These are phyloP conservation scores for Eupsilia transversa DNA, from an alignment of 2,888 invertebrate species.

Conservation along the genomic window DNA sequence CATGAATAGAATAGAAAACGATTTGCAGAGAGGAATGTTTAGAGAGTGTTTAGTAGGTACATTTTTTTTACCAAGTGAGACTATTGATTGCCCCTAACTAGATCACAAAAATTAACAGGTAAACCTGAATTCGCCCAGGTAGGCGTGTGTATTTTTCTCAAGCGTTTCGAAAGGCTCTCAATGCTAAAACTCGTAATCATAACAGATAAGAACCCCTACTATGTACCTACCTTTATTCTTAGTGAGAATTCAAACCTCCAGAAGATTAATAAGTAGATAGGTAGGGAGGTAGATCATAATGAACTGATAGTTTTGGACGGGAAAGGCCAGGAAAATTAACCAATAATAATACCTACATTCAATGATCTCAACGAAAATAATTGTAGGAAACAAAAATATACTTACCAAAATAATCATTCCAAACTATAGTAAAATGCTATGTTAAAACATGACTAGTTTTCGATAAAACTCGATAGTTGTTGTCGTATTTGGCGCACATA, in stretches of 20 bases:
- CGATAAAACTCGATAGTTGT: conserved; percentile 4
- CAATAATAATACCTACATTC: not conserved
- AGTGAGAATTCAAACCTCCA: not conserved
- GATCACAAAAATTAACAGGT: not conserved
- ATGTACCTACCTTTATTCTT: not conserved
- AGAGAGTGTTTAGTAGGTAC: not conserved
- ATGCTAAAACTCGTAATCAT: not conserved
- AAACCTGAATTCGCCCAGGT: not conserved
- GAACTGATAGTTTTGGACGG: not conserved
- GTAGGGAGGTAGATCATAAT: not conserved
- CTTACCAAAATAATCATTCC: not conserved
- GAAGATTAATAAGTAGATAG: not conserved
- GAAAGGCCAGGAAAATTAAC: not conserved
- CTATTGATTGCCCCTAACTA: not conserved
- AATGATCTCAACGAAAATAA: not conserved
- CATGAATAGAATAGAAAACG: conserved; percentile 16
- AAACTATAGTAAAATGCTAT: not conserved
- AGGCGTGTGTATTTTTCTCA: not conserved
- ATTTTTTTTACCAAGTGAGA: not conserved
- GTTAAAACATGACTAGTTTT: not conserved
- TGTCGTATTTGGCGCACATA: conserved; percentile 15
- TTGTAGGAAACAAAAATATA: not conserved
- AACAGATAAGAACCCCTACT: conserved; percentile 33
- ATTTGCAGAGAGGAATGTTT: not conserved
- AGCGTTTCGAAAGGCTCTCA: conserved; percentile 1